These are phyloP conservation scores for Patella depressa DNA, from an alignment of 2,888 invertebrate genomes.

Conservation along the genomic window DNA sequence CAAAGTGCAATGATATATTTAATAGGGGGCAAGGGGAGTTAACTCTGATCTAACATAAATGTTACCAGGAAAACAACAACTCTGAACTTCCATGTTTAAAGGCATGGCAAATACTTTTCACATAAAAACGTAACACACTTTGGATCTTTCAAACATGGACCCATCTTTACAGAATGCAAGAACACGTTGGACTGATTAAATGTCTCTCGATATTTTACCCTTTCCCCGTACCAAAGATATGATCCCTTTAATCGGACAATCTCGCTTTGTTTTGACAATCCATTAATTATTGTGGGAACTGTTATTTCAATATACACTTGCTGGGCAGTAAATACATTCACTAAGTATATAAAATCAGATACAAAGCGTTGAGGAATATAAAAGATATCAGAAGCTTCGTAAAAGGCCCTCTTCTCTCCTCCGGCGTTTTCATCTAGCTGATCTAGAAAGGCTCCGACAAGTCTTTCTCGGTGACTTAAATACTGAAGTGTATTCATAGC, in stretches of 20 bases:
- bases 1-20: no score
- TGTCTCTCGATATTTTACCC: not conserved
- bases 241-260: not conserved
- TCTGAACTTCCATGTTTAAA: not conserved
- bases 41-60: no score
- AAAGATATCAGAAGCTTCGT: slow-evolving; percentile 1
- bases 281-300: not conserved
- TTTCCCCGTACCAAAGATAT: not conserved
- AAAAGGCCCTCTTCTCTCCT: not conserved
- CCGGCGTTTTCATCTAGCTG: not conserved
- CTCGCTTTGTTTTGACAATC: not conserved
- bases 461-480: not conserved
- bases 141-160: not conserved
- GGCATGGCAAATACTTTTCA: not conserved
- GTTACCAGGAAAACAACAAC: no score
- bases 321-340: not conserved
- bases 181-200: not conserved
- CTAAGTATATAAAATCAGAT: not conserved
- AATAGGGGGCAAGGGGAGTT: no score
- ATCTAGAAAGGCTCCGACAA: not conserved
- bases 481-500: not conserved
- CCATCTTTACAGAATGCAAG: not conserved
- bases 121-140: not conserved
- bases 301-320: not conserved
- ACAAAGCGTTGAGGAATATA: not conserved